A percentile compares a stretch with the other conserved stretches of the same genome.
Conservation (phyloP, 2,888 invertebrate genomes). For the Dicycla oo region DNA sequence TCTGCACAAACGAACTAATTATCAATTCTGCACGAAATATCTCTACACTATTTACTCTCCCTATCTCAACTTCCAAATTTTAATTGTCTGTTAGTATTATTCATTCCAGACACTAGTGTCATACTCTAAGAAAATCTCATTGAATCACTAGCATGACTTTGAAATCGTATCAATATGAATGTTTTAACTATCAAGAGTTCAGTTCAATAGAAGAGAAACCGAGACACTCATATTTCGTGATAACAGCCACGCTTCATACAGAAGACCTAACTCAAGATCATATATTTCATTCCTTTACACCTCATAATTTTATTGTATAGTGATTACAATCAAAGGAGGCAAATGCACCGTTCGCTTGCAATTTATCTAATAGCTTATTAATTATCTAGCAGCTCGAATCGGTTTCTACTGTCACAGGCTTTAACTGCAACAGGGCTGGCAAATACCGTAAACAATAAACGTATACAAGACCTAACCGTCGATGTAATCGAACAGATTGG, state of each 20-base stretch:
- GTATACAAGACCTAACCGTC: slow-evolving; percentile 19
- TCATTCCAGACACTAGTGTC: no score
- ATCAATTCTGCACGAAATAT: no score
- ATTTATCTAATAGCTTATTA: slow-evolving; percentile 50
- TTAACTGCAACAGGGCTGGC: slow-evolving; percentile 31
- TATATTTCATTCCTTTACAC: slow-evolving; percentile 32
- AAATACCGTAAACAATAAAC: slow-evolving; percentile 43
- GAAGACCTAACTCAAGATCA: slow-evolving; percentile 18
- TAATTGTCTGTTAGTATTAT: background rate
- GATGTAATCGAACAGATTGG: slow-evolving; percentile 34
- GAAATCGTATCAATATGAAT: background rate
- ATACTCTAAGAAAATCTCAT: slow-evolving; percentile 17
- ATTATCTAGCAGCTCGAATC: slow-evolving; percentile 40
- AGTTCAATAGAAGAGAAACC: slow-evolving; percentile 3
- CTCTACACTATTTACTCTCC: no score
- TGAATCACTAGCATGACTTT: background rate
- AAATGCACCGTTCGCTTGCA: slow-evolving; percentile 43
- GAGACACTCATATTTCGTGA: slow-evolving; percentile 5
- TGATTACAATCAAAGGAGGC: slow-evolving; percentile 40
- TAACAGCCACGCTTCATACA: slow-evolving; percentile 15
- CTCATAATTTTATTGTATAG: slow-evolving; percentile 46
- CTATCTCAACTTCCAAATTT: no score
- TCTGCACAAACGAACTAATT: no score
- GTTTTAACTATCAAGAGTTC: background rate
- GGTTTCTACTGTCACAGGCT: slow-evolving; percentile 34